Conservation (phyloP, 2,113 vertebrate genomes). For the Hyaena hyaena region DNA sequence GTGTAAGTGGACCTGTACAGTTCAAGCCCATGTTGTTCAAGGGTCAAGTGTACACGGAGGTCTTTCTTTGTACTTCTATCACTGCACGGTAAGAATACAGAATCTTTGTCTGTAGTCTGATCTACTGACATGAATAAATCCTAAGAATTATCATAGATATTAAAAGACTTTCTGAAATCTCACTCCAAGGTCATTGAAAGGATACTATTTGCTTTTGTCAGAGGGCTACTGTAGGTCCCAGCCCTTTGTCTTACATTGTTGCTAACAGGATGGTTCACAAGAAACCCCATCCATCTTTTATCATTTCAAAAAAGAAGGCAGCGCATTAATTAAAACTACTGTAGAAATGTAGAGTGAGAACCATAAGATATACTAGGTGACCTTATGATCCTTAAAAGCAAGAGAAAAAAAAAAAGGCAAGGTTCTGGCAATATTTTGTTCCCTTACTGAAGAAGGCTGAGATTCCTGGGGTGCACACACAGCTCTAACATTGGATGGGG, state of each 20-base stretch:
- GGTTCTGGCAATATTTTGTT: neutral
- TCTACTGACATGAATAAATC: neutral
- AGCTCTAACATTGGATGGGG: neutral
- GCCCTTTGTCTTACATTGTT: neutral
- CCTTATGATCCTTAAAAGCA: neutral
- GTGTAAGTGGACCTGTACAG: neutral
- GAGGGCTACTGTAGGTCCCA: neutral
- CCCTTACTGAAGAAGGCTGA: neutral
- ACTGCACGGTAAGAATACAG: neutral
- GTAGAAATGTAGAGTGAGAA: neutral
- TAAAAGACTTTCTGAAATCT: neutral
- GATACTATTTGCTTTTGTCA: neutral
- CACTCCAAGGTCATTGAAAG: neutral
- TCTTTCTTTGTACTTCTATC: neutral
- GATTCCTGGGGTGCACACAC: neutral
- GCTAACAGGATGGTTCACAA: neutral
- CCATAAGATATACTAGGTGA: neutral
- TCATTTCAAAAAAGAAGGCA: slow-evolving; percentile 3
- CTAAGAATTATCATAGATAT: neutral
- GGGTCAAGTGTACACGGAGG: neutral
- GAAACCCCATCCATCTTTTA: neutral
- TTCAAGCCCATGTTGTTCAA: neutral
- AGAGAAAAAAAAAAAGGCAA: slow-evolving; percentile 29
- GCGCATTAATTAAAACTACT: neutral
- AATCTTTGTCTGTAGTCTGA: neutral